Conservation (phyloP, 30 jellyfish, hydroid and myxozoan genomes). For the Mastigias papua region DNA sequence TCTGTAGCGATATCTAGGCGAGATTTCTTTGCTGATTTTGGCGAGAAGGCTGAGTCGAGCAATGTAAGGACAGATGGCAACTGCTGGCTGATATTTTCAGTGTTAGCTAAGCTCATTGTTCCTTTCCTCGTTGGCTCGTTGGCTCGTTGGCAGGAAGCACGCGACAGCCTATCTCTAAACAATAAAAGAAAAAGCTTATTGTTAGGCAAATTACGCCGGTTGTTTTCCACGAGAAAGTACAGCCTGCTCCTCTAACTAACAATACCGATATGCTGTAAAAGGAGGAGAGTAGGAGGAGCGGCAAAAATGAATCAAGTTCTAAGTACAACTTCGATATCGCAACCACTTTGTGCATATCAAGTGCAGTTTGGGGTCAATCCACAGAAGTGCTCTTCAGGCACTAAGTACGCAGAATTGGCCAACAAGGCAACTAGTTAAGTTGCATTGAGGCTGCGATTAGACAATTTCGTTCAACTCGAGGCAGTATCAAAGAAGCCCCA, state of each 20-base stretch:
- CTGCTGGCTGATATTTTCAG: constrained; percentile 75
- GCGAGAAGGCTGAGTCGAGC: constrained; percentile 79
- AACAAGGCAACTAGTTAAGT: too few species aligned
- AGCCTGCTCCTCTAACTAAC: constrained; percentile 2
- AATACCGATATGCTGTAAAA: neutral
- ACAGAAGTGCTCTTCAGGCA: too few species aligned
- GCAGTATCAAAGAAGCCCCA: too few species aligned
- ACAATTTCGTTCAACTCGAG: too few species aligned
- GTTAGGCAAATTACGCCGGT: constrained; percentile 46
- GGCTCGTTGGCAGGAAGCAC: constrained; percentile 80
- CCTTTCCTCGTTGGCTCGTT: constrained; percentile 40
- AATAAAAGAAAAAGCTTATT: constrained; percentile 50
- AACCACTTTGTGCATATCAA: neutral
- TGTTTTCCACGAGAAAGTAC: constrained; percentile 59
- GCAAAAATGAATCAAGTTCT: neutral
- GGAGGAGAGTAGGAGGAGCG: neutral
- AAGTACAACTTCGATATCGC: neutral
- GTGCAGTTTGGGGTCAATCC: neutral
- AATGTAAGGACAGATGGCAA: constrained; percentile 85
- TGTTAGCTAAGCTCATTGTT: constrained; percentile 82
- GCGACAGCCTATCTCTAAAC: constrained; percentile 70
- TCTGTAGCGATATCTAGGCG: constrained; percentile 39
- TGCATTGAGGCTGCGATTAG: too few species aligned
- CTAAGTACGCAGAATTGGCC: too few species aligned
- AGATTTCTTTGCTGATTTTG: constrained; percentile 58